Evolutionary conservation across 1,140 invertebrate species (phyloP).

Genomic region (Cydia splendana): DNA sequence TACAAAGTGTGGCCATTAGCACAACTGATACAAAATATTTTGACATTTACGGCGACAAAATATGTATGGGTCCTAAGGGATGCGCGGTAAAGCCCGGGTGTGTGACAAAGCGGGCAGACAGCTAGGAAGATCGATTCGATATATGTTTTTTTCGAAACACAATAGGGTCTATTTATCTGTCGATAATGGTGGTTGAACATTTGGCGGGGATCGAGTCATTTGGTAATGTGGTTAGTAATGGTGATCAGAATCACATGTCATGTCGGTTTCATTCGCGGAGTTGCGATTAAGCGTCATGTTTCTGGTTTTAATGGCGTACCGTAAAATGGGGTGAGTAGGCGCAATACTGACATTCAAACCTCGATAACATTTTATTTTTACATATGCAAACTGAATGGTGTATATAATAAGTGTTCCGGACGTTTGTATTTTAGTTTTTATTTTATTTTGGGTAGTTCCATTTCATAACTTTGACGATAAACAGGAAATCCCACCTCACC

Average conservation of each 20-base stretch:
- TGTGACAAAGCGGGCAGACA: conserved; percentile 59
- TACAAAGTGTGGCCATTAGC: conserved; percentile 69
- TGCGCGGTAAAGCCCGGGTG: conserved; percentile 43
- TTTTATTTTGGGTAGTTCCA: too few species aligned
- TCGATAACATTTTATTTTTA: too few species aligned
- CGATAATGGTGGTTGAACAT: conserved; percentile 71
- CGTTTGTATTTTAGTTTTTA: too few species aligned
- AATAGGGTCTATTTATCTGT: conserved; percentile 72
- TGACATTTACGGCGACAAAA: conserved; percentile 67
- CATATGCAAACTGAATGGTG: too few species aligned
- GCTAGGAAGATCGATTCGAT: conserved; percentile 73
- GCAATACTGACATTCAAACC: too few species aligned
- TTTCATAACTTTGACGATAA: too few species aligned
- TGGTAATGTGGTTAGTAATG: conserved; percentile 76
- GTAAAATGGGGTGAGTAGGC: too few species aligned
- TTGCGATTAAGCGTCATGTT: not conserved
- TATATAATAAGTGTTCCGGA: too few species aligned
- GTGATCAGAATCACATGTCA: conserved; percentile 74
- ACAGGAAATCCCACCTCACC: too few species aligned
- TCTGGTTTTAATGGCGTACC: not conserved
- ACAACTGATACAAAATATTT: conserved; percentile 77
- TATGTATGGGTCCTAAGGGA: conserved; percentile 72
- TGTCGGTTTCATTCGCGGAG: conserved; percentile 2
- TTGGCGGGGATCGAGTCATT: conserved; percentile 64
- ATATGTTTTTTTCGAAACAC: conserved; percentile 73